These are phyloP conservation scores for Melanostoma scalare DNA, from an alignment of 2,888 invertebrate species.

Conservation along the genomic window DNA sequence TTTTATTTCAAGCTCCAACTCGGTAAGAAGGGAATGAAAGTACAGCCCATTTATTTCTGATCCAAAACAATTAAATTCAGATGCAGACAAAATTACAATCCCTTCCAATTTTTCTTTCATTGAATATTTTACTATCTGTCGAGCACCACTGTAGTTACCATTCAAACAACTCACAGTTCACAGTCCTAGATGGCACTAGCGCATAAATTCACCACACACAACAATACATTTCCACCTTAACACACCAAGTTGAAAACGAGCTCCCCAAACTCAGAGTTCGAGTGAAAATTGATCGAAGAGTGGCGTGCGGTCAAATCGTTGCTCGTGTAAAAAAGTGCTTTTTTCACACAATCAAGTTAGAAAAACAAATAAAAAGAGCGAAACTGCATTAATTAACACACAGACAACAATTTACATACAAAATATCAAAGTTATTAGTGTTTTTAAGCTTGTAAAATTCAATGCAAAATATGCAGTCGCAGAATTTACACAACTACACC, in stretches of 20 bases:
- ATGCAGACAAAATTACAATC: too few relatives aligned
- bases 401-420: not conserved
- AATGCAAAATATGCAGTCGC: slow-evolving; percentile 6
- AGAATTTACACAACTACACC: slow-evolving; percentile 57
- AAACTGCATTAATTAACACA: not conserved
- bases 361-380: slow-evolving; percentile 7
- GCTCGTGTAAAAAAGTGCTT: slow-evolving; percentile 24
- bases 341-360: slow-evolving; percentile 6
- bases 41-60: too few relatives aligned
- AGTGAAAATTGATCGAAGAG: slow-evolving; percentile 68
- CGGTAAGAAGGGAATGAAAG: too few relatives aligned
- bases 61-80: too few relatives aligned
- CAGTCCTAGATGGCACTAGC: too few relatives aligned
- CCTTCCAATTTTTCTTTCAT: too few relatives aligned
- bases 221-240: too few relatives aligned
- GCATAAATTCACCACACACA: too few relatives aligned
- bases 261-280: not conserved
- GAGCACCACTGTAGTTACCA: too few relatives aligned
- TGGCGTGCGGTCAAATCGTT: slow-evolving; percentile 54
- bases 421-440: slow-evolving; percentile 5
- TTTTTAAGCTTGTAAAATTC: not conserved
- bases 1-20: too few relatives aligned
- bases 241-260: not conserved
- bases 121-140: too few relatives aligned
- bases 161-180: too few relatives aligned